Evolutionary conservation across 2,888 invertebrate species (phyloP), one percentile per base, ranked within the genome.

Genomic region (Lottia scabra): DNA sequence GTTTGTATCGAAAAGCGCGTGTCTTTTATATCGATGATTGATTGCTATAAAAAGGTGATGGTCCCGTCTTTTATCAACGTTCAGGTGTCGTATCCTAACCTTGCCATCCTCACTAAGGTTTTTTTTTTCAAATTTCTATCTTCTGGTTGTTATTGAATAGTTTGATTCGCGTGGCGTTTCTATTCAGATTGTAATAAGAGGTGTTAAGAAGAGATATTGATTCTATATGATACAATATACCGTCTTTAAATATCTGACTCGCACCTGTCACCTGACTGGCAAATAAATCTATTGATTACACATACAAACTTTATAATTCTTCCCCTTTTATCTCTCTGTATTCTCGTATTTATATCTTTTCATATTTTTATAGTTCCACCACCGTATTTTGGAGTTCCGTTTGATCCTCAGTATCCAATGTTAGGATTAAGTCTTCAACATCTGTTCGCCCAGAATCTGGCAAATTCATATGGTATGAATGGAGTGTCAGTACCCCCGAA

Each of bases 191-290:
- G 19, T 56, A 56, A 56, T 56, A 56, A 56, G 56, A 19, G 56
- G 56, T 56, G 23, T 19, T 23, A 56, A 56, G 19, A 56, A 38
- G 38, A 56, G 56, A 23, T 56, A 56, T 56, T 4, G 56, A 56
- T 56, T 56, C 56, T 38, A 56, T 23, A 23, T 56, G 56, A 56
- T 23, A 56, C 56, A 56, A 56, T 56, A 56, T 23, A 19, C 19
- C 56, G 56, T 56, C 56, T 56, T 38, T 56, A 56, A 56, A 56
- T 23, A 56, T 23, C 12, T 13, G 19, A 10, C 56, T 23, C 19
- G 56, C 56, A 56, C 56, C 56, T 56, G 56, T 56, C 56, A 56
- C 56, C 56, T 56, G 56, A 56, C 56, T 23, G 23, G 56, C 19
- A 56, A 56, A 23, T 23, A 56, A 56, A 19, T 56, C 19, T 56